Evolutionary conservation across 2,888 invertebrate species (phyloP).

Genomic region (Hyalella azteca): DNA sequence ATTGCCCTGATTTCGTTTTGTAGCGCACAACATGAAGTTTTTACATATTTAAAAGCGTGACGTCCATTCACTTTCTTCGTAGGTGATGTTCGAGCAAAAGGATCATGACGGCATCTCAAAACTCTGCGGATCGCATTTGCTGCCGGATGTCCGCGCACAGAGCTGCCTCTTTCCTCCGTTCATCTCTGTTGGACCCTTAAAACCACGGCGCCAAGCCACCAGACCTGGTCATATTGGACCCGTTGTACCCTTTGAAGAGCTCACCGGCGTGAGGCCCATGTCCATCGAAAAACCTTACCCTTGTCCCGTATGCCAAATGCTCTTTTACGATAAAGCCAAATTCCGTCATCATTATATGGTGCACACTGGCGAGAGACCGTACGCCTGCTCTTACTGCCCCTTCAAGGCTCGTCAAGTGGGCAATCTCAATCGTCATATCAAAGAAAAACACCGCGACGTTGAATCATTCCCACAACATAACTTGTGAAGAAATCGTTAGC

Average conservation of each 20-base stretch:
- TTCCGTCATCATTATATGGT: conserved; percentile 50
- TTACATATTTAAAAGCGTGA: too few species aligned
- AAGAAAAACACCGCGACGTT: background rate
- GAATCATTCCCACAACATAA: too few species aligned
- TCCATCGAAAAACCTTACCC: conserved; percentile 34
- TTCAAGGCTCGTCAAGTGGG: conserved; percentile 48
- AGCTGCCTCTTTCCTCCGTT: background rate
- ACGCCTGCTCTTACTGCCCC: conserved; percentile 43
- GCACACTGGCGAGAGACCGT: conserved; percentile 56
- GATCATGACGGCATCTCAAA: background rate
- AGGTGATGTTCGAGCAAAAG: background rate
- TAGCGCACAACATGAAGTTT: too few species aligned
- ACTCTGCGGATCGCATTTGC: background rate
- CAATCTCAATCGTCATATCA: conserved; percentile 44
- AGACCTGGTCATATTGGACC: background rate
- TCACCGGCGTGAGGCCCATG: conserved; percentile 20
- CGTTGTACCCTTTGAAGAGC: conserved; percentile 19
- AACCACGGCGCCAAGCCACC: background rate
- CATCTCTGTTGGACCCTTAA: background rate
- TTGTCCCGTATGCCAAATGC: conserved; percentile 24
- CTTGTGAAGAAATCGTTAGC: too few species aligned
- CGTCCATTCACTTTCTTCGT: too few species aligned
- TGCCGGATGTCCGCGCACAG: background rate
- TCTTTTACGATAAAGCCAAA: conserved; percentile 40
- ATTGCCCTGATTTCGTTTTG: too few species aligned